Base-by-base conservation (phyloP, 2,113 vertebrate species). In the Petrocephalus zakoni region DNA sequence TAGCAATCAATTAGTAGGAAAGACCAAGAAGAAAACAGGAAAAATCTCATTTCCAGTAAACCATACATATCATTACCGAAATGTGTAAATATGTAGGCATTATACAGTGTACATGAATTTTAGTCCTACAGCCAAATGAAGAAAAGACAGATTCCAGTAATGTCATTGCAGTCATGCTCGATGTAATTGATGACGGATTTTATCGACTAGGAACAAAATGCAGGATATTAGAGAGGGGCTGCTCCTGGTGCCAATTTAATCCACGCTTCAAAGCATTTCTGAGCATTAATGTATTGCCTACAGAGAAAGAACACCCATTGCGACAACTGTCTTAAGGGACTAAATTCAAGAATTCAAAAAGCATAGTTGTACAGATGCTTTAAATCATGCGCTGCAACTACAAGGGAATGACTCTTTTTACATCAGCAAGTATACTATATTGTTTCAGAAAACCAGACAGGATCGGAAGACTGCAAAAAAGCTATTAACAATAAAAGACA, bases 251-350 rank as follows among this genome's bases (percentile, higher is more conserved):
- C 84, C 84, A 86, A 86, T 86, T 86, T 86, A 55, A 86, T 86
- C 84, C 17, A 0, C 17, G 52, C 84, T 86, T 86, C 49, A 34
- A 86, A 86, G 84, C 84, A 86, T 86, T 86, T 55, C 84, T 86
- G 52, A 86, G 84, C 84, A 86, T 55, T 86, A 53, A 56, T 86
- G 84, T 55, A 86, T n/a, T 86, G 84, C 84, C 84, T 86, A 56
- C 53, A 86, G 84, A 56, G 84, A 86, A 55, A 34, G 5, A 17
- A 55, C 84, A 86, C 51, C 52, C 52, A 86, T 55, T 86, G 29
- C 7, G 49, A 55, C n/a, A 86, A 17, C 25, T 86, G 15, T 47
- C 9, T 34, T 34, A 52, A 55, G 29, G 29, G 25, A 19, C 61
- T 51, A n/a, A 21, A 11, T 86, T 55, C 7, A 56, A 21, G 29